Percentiles rank a stretch among this genome's conserved stretches.
Evolutionary conservation across 2,888 invertebrate genomes (phyloP).

Genomic region (Argyra leucocephala): DNA sequence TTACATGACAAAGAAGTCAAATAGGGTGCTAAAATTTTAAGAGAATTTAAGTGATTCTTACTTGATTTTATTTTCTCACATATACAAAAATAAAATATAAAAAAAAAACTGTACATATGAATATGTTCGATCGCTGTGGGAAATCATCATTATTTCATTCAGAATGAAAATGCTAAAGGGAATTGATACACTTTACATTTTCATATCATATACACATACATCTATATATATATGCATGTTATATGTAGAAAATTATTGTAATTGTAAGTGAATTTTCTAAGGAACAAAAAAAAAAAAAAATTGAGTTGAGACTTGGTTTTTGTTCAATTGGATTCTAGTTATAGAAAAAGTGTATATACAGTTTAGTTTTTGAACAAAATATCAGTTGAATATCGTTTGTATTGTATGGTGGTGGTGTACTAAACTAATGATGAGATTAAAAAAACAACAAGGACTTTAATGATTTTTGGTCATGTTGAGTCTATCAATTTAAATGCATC

Average conservation of each 20-base stretch:
- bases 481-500: neutral
- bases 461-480: neutral
- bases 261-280: no score
- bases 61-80: conserved; percentile 14
- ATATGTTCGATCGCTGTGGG: neutral
- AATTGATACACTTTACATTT: neutral
- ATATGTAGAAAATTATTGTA: no score
- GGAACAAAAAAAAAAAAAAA: no score
- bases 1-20: neutral
- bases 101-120: no score
- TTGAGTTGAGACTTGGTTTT: no score
- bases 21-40: conserved; percentile 14
- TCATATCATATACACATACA: neutral
- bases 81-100: neutral
- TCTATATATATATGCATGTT: neutral
- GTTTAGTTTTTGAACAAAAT: no score
- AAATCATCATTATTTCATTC: neutral
- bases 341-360: no score
- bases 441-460: neutral
- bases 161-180: neutral
- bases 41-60: conserved; percentile 19
- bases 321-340: no score
- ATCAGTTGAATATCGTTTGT: no score
- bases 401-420: no score
- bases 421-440: no score